Conservation (phyloP, 2,797 vertebrate genomes). For the Vespertilio murinus region DNA sequence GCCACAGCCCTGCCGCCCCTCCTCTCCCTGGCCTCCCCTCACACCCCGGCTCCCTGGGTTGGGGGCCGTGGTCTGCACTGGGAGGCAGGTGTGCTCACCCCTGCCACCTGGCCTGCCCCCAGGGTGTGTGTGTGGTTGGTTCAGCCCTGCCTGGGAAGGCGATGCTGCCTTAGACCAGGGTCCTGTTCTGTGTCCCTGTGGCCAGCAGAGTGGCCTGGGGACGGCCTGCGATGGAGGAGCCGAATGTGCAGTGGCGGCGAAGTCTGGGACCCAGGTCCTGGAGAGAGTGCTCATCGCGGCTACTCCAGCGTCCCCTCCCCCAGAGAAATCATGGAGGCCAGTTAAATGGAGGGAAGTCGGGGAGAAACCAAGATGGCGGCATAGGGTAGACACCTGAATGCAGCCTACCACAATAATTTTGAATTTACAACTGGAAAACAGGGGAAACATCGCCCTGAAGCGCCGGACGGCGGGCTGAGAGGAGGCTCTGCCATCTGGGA, state of each 20-base stretch:
- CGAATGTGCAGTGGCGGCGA: rapidly evolving
- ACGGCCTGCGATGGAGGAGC: background rate
- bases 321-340: no score
- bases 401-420: no score
- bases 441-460: no score
- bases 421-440: no score
- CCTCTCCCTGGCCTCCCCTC: background rate
- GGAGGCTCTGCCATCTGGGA: no score
- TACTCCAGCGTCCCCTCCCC: no score
- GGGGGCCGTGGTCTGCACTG: background rate
- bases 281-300: background rate
- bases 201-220: background rate
- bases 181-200: background rate
- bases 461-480: no score
- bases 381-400: no score
- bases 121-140: background rate
- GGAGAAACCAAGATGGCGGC: no score
- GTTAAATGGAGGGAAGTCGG: background rate
- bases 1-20: background rate
- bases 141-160: background rate
- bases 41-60: no score
- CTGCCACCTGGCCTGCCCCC: background rate
- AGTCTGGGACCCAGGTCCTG: rapidly evolving
- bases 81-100: background rate
- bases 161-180: background rate